Percentiles rank a stretch among this genome's conserved stretches.
These are phyloP conservation scores for Dasypogon diadema DNA, from an alignment of 2,888 invertebrate species.

Conservation along the genomic window DNA sequence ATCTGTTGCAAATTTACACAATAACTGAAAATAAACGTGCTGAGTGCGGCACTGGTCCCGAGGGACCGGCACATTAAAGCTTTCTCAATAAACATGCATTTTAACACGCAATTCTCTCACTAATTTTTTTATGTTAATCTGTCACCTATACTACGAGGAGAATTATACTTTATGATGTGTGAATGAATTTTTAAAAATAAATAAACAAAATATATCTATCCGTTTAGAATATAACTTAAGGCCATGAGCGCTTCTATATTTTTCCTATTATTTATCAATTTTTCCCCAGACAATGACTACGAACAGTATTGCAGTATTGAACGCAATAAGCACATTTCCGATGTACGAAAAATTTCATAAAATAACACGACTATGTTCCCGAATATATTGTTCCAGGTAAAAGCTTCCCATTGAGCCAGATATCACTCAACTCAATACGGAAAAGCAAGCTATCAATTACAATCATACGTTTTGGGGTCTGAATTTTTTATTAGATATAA, in stretches of 20 bases:
- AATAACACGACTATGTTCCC: background rate
- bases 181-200: no score
- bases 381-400: background rate
- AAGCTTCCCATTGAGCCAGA: slow-evolving; percentile 2
- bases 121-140: no score
- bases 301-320: no score
- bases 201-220: no score
- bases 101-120: no score
- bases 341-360: background rate
- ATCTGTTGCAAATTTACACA: no score
- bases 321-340: background rate
- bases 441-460: slow-evolving; percentile 18
- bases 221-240: background rate
- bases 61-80: no score
- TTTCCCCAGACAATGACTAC: background rate
- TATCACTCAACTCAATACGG: background rate
- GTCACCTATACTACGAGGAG: no score
- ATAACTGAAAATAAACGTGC: no score
- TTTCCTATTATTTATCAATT: no score
- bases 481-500: slow-evolving; percentile 21
- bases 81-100: no score
- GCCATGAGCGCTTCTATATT: background rate
- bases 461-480: background rate
- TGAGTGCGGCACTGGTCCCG: no score
- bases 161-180: background rate